Base-by-base conservation (phyloP, 1,140 invertebrate species). In the Drosophila malerkotliana region DNA sequence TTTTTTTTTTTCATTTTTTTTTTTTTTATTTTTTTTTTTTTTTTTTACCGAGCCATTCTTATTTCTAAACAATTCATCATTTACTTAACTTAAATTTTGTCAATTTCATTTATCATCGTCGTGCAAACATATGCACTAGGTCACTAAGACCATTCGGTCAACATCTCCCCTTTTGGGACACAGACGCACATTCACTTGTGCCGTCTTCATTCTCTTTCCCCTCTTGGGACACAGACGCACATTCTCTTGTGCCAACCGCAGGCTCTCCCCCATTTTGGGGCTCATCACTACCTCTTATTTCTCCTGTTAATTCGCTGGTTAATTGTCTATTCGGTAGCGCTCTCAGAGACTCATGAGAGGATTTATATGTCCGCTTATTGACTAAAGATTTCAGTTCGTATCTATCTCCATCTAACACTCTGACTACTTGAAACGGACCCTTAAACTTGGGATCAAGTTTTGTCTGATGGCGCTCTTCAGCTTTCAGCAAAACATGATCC, bases 221-320 rank as follows among this genome's bases (percentile, higher is more conserved):
- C 26, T 51, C 48, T 51, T 30, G 24, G 48, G 48, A 30, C 26
- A 30, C 48, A 51, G 26, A 51, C 26, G 48, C 48, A 51, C 48
- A 2, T 51, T 51, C 48, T n/a, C 48, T 51, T 6, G 48, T 51
- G 48, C 48, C 48, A 14, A 30, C 24, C 30, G 4, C 48, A 51
- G 28, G 18, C 26, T 30, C 48, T 51, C 14, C 14, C 39, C 39
- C 39, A 4, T 41, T 12, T 41, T 14, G 39, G 39, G 39, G 26
- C 6, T 28, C 26, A 28, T 28, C 26, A 28, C 6, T 28, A 28
- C 6, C 6, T 7, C 6, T 0, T 7, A 6, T 6, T 28, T 28
- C 26, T 28, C 26, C 26, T 28, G 26, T 28, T 28, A 28, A 28
- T 28, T 28, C 26, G 26, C 26, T 28, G 26, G 6, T 28, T 28